phyloP scores from a whole-genome alignment of 2,113 vertebrate species.

The Arothron firmamentum region DNA sequence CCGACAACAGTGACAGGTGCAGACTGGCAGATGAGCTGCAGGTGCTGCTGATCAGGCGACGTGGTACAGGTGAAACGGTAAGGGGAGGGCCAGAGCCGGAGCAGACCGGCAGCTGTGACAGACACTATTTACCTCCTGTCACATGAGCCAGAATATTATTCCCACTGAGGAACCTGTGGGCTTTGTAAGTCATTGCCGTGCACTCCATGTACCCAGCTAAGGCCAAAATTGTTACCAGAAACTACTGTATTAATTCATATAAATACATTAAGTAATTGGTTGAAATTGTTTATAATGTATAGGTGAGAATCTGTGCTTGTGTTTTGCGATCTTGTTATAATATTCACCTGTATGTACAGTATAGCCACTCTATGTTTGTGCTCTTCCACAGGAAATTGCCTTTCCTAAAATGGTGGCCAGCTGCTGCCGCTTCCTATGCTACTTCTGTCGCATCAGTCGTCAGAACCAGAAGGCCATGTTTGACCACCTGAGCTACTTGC shows the following conservation, averaged over 20 bases:
- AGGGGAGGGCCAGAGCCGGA: no score
- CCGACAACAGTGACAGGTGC: no score
- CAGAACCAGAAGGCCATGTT: slow-evolving; percentile 99
- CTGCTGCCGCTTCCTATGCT: slow-evolving; percentile 97
- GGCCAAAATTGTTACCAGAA: not conserved
- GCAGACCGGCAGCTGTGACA: no score
- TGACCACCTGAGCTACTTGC: slow-evolving; percentile 94
- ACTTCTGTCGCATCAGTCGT: slow-evolving; percentile 97
- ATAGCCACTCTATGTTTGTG: slow-evolving; percentile 9
- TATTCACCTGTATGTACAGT: no score
- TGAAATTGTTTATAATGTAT: not conserved
- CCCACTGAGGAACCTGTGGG: not conserved
- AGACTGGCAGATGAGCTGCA: no score
- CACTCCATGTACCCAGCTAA: no score
- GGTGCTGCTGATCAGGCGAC: no score
- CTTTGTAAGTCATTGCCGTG: no score
- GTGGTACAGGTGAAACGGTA: no score
- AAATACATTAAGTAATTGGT: not conserved
- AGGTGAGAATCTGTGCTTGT: no score
- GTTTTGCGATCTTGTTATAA: no score
- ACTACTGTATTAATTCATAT: not conserved
- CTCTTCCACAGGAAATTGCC: slow-evolving; percentile 80
- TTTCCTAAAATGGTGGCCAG: slow-evolving; percentile 99
- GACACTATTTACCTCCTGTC: slow-evolving; percentile 1
- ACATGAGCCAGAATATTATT: not conserved